Base-by-base conservation (phyloP, 2,888 invertebrate genomes). In the Ernsta delagoae region DNA sequence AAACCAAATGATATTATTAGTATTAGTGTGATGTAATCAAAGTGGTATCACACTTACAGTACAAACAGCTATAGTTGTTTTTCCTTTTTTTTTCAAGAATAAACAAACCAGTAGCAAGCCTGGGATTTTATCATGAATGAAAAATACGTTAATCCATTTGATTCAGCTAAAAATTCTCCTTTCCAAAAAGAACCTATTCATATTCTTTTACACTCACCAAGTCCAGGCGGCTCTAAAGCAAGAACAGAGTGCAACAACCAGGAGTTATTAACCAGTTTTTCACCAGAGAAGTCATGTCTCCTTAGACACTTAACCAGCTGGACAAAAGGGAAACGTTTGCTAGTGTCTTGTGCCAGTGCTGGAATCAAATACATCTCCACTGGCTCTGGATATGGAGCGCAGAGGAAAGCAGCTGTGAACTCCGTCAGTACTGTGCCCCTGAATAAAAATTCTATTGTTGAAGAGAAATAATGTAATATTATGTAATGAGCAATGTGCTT, bases 291-390 rank as follows among this genome's bases (percentile, higher is more conserved):
- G 68, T 87, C 86, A 64, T 76, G 74, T 5, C 86, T 79, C 56
- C 79, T 77, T 53, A 95, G 75, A 68, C 93, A 89, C 48, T 85
- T 84, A 57, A 95, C 75, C 0, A 95, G 81, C 36, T 92, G 79
- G 1, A 90, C 81, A 77, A 94, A 95, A 0, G 95, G 95, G 78
- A 95, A 94, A 69, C 86, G 87, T 0, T 80, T 76, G 59, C 76
- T 80, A 1, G 75, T 12, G 68, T 87, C 85, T 39, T 89, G 87
- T 1, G 95, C 93, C 70, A 98, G 83, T 6, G 96, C 95, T 11
- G 97, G 97, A 74, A 98, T 88, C 45, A 97, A 86, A 76, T 94
- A 96, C 86, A 95, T 93, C 74, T 96, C 95, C 11, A 97, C 93
- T 1, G 96, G 94, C 74, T 96, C 95, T 0, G 95, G 95, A 76